Evolutionary conservation across 2,113 vertebrate genomes (phyloP).

Genomic region (Ellobius talpinus): DNA sequence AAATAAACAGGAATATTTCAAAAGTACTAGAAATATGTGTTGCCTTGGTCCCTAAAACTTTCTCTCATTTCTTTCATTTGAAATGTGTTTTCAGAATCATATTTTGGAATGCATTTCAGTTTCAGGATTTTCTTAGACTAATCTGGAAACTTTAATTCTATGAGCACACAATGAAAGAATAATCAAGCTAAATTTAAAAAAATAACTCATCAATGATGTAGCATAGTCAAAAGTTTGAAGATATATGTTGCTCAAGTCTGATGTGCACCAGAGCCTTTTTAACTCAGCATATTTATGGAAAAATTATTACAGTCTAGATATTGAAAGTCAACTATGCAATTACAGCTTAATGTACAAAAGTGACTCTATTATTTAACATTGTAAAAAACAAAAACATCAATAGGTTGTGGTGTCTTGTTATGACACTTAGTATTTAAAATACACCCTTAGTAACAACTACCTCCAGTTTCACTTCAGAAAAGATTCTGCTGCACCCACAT

Average conservation of each 20-base stretch:
- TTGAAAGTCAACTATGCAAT: slow-evolving; percentile 18
- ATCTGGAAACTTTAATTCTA: slow-evolving; percentile 10
- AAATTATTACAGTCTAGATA: slow-evolving; percentile 18
- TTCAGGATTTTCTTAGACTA: neutral
- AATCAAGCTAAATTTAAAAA: slow-evolving; percentile 41
- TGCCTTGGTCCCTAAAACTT: neutral
- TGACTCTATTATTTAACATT: slow-evolving; percentile 28
- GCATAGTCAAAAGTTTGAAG: slow-evolving; percentile 6
- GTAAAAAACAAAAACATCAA: slow-evolving; percentile 51
- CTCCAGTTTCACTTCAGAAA: slow-evolving; percentile 14
- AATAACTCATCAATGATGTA: slow-evolving; percentile 51
- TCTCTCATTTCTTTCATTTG: neutral
- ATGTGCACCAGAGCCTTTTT: slow-evolving; percentile 31
- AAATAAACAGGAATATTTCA: neutral
- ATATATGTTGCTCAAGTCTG: neutral
- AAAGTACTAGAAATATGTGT: neutral
- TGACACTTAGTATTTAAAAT: slow-evolving; percentile 25
- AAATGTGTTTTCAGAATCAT: neutral
- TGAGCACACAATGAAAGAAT: neutral
- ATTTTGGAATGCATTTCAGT: neutral
- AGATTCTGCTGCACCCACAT: neutral
- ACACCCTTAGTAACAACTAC: neutral
- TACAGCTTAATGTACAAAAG: slow-evolving; percentile 31
- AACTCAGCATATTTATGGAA: slow-evolving; percentile 11
- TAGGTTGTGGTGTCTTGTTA: slow-evolving; percentile 19